Conservation (phyloP, 2,797 vertebrate species). For the Epinephelus malabaricus region DNA sequence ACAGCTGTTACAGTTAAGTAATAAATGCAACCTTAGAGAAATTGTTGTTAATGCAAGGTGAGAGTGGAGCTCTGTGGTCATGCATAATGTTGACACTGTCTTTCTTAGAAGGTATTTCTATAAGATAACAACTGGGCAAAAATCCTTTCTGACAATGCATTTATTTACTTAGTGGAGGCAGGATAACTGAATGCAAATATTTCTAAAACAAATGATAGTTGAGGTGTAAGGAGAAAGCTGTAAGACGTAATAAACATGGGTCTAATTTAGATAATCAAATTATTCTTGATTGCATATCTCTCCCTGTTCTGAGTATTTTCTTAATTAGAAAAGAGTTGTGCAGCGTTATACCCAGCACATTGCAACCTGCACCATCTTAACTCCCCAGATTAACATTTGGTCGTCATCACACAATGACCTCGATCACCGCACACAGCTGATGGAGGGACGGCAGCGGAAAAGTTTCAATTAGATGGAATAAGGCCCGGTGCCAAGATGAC, state of each 20-base stretch:
- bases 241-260: not conserved
- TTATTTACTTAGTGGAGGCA: not conserved
- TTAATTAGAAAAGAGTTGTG: conserved; percentile 52
- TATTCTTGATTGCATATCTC: not conserved
- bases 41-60: not conserved
- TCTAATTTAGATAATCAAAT: conserved; percentile 1
- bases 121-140: not conserved
- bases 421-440: conserved; percentile 46
- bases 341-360: conserved; percentile 42
- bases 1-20: not conserved
- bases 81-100: not conserved
- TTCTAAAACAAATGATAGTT: not conserved
- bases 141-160: not conserved
- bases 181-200: not conserved
- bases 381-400: conserved; percentile 70
- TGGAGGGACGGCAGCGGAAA: conserved; percentile 34
- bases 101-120: not conserved
- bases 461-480: conserved; percentile 75
- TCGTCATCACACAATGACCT: conserved; percentile 68
- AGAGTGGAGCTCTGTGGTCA: not conserved
- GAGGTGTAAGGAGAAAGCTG: not conserved
- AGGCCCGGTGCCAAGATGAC: conserved; percentile 62
- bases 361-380: conserved; percentile 57
- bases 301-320: conserved; percentile 28
- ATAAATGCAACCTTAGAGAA: not conserved